Percentiles rank a stretch among this genome's conserved stretches.
phyloP scores from a whole-genome alignment of 1,140 invertebrate species.

The Grapholita molesta region DNA sequence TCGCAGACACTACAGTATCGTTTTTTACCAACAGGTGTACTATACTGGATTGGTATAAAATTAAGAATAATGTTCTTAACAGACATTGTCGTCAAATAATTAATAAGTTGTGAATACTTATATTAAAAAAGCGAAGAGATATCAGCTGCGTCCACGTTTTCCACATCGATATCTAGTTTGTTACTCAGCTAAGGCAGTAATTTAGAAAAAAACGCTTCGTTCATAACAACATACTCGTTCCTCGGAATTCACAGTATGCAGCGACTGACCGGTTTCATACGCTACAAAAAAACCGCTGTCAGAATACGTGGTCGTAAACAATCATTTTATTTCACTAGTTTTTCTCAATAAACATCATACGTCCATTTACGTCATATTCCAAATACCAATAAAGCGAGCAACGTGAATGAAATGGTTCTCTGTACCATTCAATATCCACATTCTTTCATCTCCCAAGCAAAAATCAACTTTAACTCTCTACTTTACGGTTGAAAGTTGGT shows the following conservation, averaged over 20 bases:
- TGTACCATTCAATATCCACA: constrained; percentile 43
- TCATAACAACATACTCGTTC: constrained; percentile 7
- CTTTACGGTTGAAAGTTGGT: constrained; percentile 23
- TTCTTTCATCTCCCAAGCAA: constrained; percentile 29
- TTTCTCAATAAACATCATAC: constrained; percentile 26
- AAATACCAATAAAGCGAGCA: constrained; percentile 55
- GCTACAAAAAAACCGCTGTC: neutral
- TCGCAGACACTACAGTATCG: too few species aligned
- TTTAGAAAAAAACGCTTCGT: neutral
- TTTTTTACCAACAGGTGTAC: too few species aligned
- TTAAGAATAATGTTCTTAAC: too few species aligned
- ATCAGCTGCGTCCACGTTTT: neutral
- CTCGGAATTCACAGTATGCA: neutral
- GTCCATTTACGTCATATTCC: constrained; percentile 54
- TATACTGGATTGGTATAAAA: too few species aligned
- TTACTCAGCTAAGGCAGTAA: neutral
- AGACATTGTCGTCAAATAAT: too few species aligned
- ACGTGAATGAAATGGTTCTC: constrained; percentile 60
- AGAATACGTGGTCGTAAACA: constrained; percentile 17
- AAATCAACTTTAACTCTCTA: constrained; percentile 22
- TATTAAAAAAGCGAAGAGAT: neutral
- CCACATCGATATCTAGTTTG: neutral
- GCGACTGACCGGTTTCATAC: neutral
- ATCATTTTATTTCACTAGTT: constrained; percentile 24
- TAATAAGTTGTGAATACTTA: too few species aligned